Evolutionary conservation across 2,888 invertebrate genomes (phyloP), one percentile per base, ranked within the genome.

Genomic region (Criorhina ranunculi): DNA sequence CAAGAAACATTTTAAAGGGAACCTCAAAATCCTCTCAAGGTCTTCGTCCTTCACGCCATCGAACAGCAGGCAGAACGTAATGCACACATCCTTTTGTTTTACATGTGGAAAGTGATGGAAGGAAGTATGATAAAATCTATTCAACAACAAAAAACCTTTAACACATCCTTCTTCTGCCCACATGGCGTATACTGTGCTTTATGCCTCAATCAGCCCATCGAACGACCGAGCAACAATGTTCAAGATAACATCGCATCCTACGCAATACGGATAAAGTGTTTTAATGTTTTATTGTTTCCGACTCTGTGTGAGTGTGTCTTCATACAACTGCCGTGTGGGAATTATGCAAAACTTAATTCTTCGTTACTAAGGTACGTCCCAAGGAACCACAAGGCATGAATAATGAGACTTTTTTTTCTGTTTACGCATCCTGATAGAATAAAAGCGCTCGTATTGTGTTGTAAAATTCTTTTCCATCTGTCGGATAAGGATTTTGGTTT

Each of bases 231-330:
- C 24, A 24, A 24, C 17, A 17, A 7, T 17, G 5, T 42, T 1
- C 12, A 17, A 12, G 44, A 42, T 7, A 6, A 40, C 44, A 19
- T 2, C 19, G 1, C 4, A 4, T 2, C 19, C n/a, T 31, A 31
- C 5, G 6, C 51, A 51, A 51, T 19, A 19, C 51, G 29, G 29
- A 51, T 51, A 12, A 51, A 29, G 12, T 12, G 51, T 7, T 51
- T 51, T 51, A 49, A 51, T 51, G n/a, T 51, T 29, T 51, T 29
- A 51, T 51, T 51, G 51, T 29, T 51, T 51, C 29, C 11, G 24
- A 31, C 7, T 51, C 6, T 51, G 24, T 17, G 24, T 11, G 17
- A 5, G 8, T 24, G 40, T 5, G 1, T 6, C 40, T 40, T 5
- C 12, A 4, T 12, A 17, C 17, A 44, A 5, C 17, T 17, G 15